Base-by-base conservation (phyloP, 2,113 vertebrate genomes). In the Aplodontia rufa region DNA sequence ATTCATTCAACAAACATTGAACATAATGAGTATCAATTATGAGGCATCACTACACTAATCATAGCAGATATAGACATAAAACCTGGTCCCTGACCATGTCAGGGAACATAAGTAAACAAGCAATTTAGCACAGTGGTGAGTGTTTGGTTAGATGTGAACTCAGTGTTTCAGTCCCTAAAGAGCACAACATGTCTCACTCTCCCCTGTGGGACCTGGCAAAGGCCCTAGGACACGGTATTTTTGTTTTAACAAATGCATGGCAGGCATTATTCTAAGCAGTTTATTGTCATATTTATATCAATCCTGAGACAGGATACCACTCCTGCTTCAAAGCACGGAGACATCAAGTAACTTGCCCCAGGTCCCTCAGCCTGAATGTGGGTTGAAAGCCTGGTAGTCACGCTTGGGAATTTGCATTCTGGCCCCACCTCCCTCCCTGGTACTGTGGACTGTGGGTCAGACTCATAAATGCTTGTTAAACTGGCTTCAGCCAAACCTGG, bases 351-450 rank as follows among this genome's bases (percentile, higher is more conserved):
- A 51, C 49, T 51, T 74, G 40, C 55, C 72, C 8, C 3, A 51
- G 17, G 19, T 16, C 35, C 17, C 49, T 58, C 37, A n/a, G 88
- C 37, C 55, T 11, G 0, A 17, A 22, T 0, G 5, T 45, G 60
- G 26, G 32, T 78, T 62, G 84, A 35, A 26, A 64, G 47, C 24
- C 3, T 1, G 9, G 19, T 37, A 3, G 30, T 47, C 16, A 32
- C 35, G 32, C 20, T 26, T 13, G 1, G 0, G 45, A 30, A 24
- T 37, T n/a, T 17, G 53, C 28, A 40, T 32, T 71, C 26, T 40
- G 3, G 20, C 14, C 37, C 37, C 0, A 0, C 17, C 20, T 5
- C 12, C 5, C 71, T 28, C 5, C 71, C 22, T 30, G 2, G 28
- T 2, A 30, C 86, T 51, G 8, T 22, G 62, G 9, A 62, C 51